Evolutionary conservation across 1,140 invertebrate genomes (phyloP), one percentile per base, ranked within the genome.

Genomic region (Sipha flava): DNA sequence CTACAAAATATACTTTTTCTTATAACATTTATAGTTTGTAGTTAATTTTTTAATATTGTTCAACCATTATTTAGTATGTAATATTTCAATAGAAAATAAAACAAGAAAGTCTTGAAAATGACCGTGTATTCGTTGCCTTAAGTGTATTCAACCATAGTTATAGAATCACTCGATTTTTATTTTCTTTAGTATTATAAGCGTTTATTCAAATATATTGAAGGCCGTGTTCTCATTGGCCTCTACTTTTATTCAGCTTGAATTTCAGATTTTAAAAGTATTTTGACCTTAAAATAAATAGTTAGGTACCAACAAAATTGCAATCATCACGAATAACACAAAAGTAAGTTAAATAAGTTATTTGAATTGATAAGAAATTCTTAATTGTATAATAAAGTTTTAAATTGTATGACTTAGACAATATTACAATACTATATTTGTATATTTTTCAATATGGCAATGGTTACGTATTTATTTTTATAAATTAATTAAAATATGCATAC

Each of bases 191-290:
- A 29, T 45, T 47, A 70, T 29, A 31, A 70, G n/a, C 23, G 7
- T 70, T 70, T 47, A 70, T 29, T 29, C 6, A 47, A 9, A 29
- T 29, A 2, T 47, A 29, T 70, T 47, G 40, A 70, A 70, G 66
- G 66, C 23, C 40, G 7, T 31, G 14, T 45, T n/a, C 10, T 70
- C 23, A 47, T 70, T 70, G 66, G 40, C 66, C 40, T 70, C 66
- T 47, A 70, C 43, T 29, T 18, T 43, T 45, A 7, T 29, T 21
- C 29, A 70, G 23, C 47, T 68, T 43, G 18, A 45, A 45, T 68
- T 68, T 70, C 14, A 70, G 23, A 43, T 70, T 70, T 70, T 47
- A 47, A 43, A 70, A 70, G 16, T 29, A 47, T 70, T 70, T 70
- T 31, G 66, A 70, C 66, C 66, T 70, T 70, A 70, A 23, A 70